Base-by-base conservation (phyloP, 2,888 invertebrate species). In the Drosophila atroscutellata region DNA sequence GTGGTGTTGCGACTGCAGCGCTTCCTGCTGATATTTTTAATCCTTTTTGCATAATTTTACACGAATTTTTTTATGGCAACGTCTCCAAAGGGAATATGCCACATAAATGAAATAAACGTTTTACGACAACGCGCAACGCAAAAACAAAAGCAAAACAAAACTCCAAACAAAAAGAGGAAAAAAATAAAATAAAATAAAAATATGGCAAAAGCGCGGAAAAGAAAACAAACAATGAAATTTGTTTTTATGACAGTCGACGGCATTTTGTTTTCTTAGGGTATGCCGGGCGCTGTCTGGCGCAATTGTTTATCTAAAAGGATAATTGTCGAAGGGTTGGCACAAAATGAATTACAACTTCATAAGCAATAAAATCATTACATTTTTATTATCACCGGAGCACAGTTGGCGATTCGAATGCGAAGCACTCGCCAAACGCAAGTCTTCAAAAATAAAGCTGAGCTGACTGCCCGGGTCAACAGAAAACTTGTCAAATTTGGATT, bases 41-140 rank as follows among this genome's bases (percentile, higher is more conserved):
- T 85, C 85, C 85, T 85, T 85, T 88, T 85, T 88, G 88, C 85
- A 88, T 85, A 87, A 87, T 85, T 85, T 85, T 85, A 87, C 86
- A 84, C 77, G 68, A 55, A 72, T 81, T 83, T 83, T 45, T 86
- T 83, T 81, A 83, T 72, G 77, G 56, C 77, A 57, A 61, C 72
- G 79, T 81, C 79, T 83, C 85, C 86, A 81, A 88, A 70, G 85
- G 85, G 89, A 85, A 86, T 88, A 81, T 73, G 83, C 85, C 82
- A 75, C 88, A 88, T 83, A 88, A 88, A 88, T 86, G 87, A 84
- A 83, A 81, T 86, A 89, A 86, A 89, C 89, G 86, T 84, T 86
- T 86, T 86, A 86, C 85, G 86, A 89, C 88, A 64, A 50, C 49
- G 15, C 30, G 18, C 37, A 37, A 8, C 54, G 57, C 34, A 60